Conservation (phyloP, 1,140 invertebrate genomes). For the Drosophila lowei region DNA sequence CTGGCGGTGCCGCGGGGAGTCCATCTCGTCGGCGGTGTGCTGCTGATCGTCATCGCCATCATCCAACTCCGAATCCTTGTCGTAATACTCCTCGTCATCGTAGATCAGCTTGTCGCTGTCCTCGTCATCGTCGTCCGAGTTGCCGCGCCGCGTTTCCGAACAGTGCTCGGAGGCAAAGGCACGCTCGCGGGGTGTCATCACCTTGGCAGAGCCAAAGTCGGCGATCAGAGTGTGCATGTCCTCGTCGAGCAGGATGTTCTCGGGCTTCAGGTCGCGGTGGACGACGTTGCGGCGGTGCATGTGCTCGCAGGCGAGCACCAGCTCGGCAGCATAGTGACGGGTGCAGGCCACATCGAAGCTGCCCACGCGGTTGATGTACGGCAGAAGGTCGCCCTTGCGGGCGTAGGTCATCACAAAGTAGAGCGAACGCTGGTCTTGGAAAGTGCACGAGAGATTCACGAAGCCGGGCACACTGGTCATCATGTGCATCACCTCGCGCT, state of each 20-base stretch:
- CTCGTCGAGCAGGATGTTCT: slow-evolving; percentile 95
- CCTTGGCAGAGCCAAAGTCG: slow-evolving; percentile 98
- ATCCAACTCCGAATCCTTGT: slow-evolving; percentile 38
- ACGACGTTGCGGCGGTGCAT: slow-evolving; percentile 95
- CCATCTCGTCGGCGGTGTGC: slow-evolving; percentile 43
- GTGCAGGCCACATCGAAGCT: slow-evolving; percentile 95
- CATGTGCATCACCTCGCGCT: slow-evolving; percentile 83
- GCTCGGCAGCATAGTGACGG: slow-evolving; percentile 96
- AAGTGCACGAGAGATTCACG: slow-evolving; percentile 97
- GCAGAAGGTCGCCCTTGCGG: slow-evolving; percentile 96
- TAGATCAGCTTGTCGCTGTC: slow-evolving; percentile 57
- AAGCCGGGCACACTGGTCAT: slow-evolving; percentile 89
- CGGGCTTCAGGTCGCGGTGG: slow-evolving; percentile 96
- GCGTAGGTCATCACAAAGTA: slow-evolving; percentile 99
- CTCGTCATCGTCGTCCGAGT: slow-evolving; percentile 71
- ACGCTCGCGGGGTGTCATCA: slow-evolving; percentile 85
- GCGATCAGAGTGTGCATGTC: slow-evolving; percentile 98
- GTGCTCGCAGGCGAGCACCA: slow-evolving; percentile 95
- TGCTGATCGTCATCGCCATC: slow-evolving; percentile 40
- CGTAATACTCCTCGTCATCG: slow-evolving; percentile 61
- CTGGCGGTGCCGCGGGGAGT: slow-evolving; percentile 38
- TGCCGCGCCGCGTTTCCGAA: slow-evolving; percentile 42
- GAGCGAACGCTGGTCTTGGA: slow-evolving; percentile 96
- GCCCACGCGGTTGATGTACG: slow-evolving; percentile 95
- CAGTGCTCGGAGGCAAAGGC: slow-evolving; percentile 50